A percentile compares a stretch with the other conserved stretches of the same genome.
Conservation (phyloP, 2,113 vertebrate genomes). For the Meles meles region DNA sequence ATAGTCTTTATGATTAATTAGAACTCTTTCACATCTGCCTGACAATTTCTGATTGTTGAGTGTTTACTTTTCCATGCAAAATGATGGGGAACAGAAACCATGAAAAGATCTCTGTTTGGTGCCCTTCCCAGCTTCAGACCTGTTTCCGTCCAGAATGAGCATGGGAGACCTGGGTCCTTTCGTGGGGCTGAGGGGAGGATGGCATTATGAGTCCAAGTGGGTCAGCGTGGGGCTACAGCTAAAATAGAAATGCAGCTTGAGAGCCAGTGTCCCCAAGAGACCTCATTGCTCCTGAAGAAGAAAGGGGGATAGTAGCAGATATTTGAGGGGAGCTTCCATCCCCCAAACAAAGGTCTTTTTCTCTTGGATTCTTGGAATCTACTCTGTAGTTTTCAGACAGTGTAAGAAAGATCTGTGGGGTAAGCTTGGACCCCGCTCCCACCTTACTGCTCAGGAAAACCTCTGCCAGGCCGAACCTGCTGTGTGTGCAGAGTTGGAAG, state of each 20-base stretch:
- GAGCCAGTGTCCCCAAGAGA: not conserved
- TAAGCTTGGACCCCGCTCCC: not conserved
- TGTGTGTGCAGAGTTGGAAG: not conserved
- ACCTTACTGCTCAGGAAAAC: not conserved
- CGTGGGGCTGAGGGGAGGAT: not conserved
- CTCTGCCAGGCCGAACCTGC: not conserved
- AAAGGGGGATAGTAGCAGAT: not conserved
- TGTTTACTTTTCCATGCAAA: not conserved
- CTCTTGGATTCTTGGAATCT: not conserved
- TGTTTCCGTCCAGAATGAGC: not conserved
- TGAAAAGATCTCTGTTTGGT: not conserved
- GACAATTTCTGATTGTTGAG: conserved; percentile 6
- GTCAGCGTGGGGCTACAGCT: not conserved
- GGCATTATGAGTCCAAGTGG: not conserved
- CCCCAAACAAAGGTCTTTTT: not conserved
- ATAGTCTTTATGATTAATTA: conserved; percentile 33
- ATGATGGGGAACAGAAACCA: not conserved
- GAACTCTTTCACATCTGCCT: conserved; percentile 26
- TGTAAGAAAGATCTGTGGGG: not conserved
- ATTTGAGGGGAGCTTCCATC: not conserved
- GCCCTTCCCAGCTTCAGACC: not conserved
- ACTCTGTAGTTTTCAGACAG: not conserved
- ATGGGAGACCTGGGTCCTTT: not conserved
- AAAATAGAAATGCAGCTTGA: not conserved
- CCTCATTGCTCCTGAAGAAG: not conserved